Evolutionary conservation across 2,797 vertebrate genomes (phyloP).

Genomic region (Rhabdophis nuchalis): DNA sequence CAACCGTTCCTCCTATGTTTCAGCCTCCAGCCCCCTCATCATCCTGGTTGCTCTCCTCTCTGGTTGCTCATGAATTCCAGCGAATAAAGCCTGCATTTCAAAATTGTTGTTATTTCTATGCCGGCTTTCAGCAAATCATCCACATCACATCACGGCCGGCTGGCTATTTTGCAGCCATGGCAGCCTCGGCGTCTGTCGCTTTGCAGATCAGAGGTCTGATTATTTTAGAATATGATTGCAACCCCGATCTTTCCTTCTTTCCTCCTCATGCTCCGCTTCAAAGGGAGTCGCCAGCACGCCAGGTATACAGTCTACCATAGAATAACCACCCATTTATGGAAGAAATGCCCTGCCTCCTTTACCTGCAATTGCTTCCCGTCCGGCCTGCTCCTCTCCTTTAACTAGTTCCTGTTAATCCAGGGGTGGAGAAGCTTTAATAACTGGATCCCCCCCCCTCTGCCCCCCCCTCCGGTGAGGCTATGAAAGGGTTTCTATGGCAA

Average conservation of each 20-base stretch:
- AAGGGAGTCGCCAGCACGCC: neutral
- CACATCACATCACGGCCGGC: neutral
- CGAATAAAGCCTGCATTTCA: too few species aligned
- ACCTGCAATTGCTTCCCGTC: neutral
- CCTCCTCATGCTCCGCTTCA: neutral
- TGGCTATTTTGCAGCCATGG: rapidly evolving
- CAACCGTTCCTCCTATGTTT: too few species aligned
- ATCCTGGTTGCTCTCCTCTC: too few species aligned
- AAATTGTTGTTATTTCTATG: neutral
- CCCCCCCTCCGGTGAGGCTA: neutral
- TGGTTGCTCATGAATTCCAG: neutral
- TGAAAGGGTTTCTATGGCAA: neutral
- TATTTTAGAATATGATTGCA: neutral
- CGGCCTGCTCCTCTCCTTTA: too few species aligned
- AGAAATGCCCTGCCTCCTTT: neutral
- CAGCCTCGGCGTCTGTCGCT: neutral
- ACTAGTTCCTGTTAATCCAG: neutral
- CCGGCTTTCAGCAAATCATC: neutral
- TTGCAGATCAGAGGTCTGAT: neutral
- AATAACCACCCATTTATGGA: neutral
- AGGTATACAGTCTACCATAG: neutral
- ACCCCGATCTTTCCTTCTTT: neutral
- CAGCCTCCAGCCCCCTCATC: too few species aligned
- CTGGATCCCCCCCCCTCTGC: too few species aligned
- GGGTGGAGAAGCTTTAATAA: neutral